Evolutionary conservation across 1,140 invertebrate species (phyloP), one percentile per base, ranked within the genome.

Genomic region (Teleogryllus occipitalis): DNA sequence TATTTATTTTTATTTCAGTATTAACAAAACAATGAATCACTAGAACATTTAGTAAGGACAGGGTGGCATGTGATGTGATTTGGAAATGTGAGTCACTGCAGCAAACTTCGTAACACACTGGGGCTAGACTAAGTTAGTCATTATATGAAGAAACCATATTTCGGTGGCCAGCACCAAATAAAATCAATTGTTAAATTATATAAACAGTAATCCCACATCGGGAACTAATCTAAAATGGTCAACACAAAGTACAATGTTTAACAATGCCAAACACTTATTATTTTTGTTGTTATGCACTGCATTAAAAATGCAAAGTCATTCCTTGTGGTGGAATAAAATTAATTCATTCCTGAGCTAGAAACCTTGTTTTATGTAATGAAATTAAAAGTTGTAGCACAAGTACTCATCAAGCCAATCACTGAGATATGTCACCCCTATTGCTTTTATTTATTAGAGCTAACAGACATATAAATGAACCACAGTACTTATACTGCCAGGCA

Each of bases 141-240:
- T 46, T 47, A 49, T 75, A 21, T 74, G 8, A n/a, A 46, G 46
- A 79, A 79, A 74, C 74, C 73, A 15, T 47, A 39, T 79, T 74
- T 79, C 74, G 78, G 78, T 79, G 78, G 46, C 78, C 78, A 47
- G 78, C 78, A 79, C 78, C 78, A 79, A 79, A 75, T 65, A 75
- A 79, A 79, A 79, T 47, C 76, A 48, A 48, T 21, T 48, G 47
- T 77, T 48, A 77, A 77, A 77, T 77, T 77, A 77, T 48, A 47
- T 75, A 22, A 75, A 75, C 75, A 46, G 47, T 76, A 46, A 76
- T 21, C 22, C 48, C 22, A 48, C 15, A 48, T 48, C 14, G 39
- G 48, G 7, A 21, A 76, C 47, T 47, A 47, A 47, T 14, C 47
- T 48, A 48, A 77, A 49, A 49, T 76, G n/a, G 48, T 77, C 47